A percentile compares a stretch with the other conserved stretches of the same genome.
These are phyloP conservation scores for Yponomeuta evonymella DNA, from an alignment of 2,888 invertebrate species.

Conservation along the genomic window DNA sequence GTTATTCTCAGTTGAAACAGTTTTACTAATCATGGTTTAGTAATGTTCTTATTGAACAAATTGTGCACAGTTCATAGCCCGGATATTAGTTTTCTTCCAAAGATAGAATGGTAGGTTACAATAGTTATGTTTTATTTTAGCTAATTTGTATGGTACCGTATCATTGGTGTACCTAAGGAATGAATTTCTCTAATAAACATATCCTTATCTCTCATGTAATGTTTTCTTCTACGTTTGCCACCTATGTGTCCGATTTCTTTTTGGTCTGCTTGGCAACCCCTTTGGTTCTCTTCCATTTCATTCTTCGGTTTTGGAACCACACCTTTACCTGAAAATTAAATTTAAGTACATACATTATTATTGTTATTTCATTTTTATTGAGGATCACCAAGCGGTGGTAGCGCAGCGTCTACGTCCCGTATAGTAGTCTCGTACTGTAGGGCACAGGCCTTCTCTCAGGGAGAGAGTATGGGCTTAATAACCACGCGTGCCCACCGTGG, in stretches of 20 bases:
- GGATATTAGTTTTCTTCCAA: constrained; percentile 68
- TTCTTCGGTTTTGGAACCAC: constrained; percentile 93
- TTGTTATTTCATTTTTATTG: too few species aligned
- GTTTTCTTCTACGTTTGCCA: constrained; percentile 32
- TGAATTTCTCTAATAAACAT: constrained; percentile 74
- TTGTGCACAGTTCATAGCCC: constrained; percentile 40
- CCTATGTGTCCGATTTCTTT: constrained; percentile 39
- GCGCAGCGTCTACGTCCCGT: too few species aligned
- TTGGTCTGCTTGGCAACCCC: constrained; percentile 65
- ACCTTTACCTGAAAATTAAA: constrained; percentile 81
- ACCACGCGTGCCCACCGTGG: too few species aligned
- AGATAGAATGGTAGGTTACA: constrained; percentile 65
- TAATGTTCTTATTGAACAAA: constrained; percentile 31
- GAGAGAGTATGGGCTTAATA: too few species aligned
- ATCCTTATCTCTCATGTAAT: constrained; percentile 66
- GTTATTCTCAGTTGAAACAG: constrained; percentile 2
- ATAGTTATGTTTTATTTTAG: constrained; percentile 50
- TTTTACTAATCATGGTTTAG: constrained; percentile 6
- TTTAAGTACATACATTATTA: not conserved
- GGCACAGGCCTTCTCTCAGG: too few species aligned
- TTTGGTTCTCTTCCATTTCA: constrained; percentile 93
- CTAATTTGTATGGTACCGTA: constrained; percentile 43
- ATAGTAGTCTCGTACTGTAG: too few species aligned
- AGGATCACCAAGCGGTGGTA: too few species aligned
- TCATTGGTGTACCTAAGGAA: constrained; percentile 45